phyloP scores from a whole-genome alignment of 2,797 vertebrate species.

The Schizopygopsis malacanthus region DNA sequence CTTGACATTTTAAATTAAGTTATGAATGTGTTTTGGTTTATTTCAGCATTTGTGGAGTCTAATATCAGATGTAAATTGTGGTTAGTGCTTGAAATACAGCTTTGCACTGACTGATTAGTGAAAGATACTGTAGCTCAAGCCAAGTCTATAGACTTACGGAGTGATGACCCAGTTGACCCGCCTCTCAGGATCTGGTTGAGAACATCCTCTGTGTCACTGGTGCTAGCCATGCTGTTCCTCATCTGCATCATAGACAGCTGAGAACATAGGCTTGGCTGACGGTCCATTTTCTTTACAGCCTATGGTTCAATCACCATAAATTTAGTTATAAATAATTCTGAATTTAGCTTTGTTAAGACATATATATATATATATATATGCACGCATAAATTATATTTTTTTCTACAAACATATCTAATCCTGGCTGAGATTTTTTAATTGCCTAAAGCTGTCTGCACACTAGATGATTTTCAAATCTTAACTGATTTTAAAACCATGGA shows the following conservation, averaged over 20 bases:
- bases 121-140: neutral
- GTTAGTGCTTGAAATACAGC: conserved; percentile 20
- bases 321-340: neutral
- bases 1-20: neutral
- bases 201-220: conserved; percentile 93
- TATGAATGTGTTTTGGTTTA: neutral
- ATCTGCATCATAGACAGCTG: conserved; percentile 97
- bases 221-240: conserved; percentile 97
- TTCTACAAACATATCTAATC: neutral
- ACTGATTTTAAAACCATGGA: too few relatives aligned
- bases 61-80: neutral
- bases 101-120: conserved; percentile 6
- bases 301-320: conserved; percentile 62
- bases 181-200: conserved; percentile 91
- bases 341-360: neutral
- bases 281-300: conserved; percentile 91
- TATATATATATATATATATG: too few relatives aligned
- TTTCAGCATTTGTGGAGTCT: neutral
- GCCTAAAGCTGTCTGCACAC: neutral
- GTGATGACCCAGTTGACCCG: conserved; percentile 84
- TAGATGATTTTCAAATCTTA: too few relatives aligned
- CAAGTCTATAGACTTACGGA: conserved; percentile 83
- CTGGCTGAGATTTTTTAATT: neutral
- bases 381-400: too few relatives aligned
- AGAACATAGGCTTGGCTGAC: conserved; percentile 91